Evolutionary conservation across 1,140 invertebrate genomes (phyloP).

Genomic region (Aphidius gifuensis): DNA sequence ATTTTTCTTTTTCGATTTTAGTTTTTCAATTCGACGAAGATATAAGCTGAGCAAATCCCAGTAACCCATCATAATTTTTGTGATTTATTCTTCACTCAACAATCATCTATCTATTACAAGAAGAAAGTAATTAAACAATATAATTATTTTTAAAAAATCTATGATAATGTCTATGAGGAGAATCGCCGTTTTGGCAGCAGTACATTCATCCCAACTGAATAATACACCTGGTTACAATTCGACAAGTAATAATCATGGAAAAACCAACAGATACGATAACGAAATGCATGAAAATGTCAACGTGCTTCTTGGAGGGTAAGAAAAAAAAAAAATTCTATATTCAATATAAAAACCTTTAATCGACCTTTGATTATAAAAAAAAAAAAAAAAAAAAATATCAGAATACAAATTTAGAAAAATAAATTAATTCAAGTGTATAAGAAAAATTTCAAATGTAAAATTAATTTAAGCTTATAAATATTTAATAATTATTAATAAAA

Average conservation of each 20-base stretch:
- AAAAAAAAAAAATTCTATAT: conserved; percentile 13
- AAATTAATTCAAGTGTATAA: too few species aligned
- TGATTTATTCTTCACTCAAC: too few species aligned
- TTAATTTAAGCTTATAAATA: not conserved
- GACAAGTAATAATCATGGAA: conserved; percentile 39
- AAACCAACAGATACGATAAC: conserved; percentile 40
- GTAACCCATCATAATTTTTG: too few species aligned
- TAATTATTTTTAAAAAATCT: not conserved
- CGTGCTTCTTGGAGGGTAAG: conserved; percentile 63
- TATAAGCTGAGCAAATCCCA: too few species aligned
- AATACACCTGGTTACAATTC: conserved; percentile 31
- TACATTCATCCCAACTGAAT: conserved; percentile 28
- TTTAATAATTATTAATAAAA: not conserved
- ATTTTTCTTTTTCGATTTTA: too few species aligned
- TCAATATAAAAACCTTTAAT: too few species aligned
- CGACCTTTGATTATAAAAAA: too few species aligned
- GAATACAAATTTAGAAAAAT: too few species aligned
- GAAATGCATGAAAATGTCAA: conserved; percentile 61
- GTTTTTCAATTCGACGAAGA: too few species aligned
- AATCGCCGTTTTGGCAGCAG: conserved; percentile 42
- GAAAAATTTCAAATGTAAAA: not conserved
- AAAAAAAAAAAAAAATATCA: not conserved
- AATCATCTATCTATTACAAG: too few species aligned
- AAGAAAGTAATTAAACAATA: too few species aligned
- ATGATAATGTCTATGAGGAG: conserved; percentile 48